These are phyloP conservation scores for Rhynchomys soricoides DNA, from an alignment of 2,113 vertebrate species.

Conservation along the genomic window DNA sequence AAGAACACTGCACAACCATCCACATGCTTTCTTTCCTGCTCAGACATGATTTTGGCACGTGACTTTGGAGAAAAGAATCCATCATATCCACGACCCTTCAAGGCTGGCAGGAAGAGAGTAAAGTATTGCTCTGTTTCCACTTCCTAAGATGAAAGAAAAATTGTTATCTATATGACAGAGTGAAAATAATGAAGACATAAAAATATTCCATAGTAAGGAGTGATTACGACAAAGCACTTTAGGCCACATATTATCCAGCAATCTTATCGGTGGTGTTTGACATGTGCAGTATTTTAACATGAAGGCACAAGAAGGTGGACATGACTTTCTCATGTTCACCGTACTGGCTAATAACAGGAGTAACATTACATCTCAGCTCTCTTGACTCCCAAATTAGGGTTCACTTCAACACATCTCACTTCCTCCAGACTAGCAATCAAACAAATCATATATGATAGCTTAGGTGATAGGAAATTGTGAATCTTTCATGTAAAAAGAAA, in stretches of 20 bases:
- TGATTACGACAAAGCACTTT: conserved; percentile 49
- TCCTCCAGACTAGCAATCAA: conserved; percentile 29
- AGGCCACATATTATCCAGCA: background rate
- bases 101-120: conserved; percentile 95
- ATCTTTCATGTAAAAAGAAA: conserved; percentile 5
- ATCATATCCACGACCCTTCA: conserved; percentile 96
- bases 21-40: conserved; percentile 98
- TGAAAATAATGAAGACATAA: conserved; percentile 37
- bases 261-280: conserved; percentile 28
- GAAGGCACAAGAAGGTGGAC: conserved; percentile 20
- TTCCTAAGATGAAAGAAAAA: conserved; percentile 89
- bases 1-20: conserved; percentile 99
- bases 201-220: background rate
- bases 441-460: conserved; percentile 1
- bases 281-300: conserved; percentile 50
- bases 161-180: conserved; percentile 55
- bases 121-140: conserved; percentile 99
- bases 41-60: conserved; percentile 99
- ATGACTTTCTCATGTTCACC: conserved; percentile 34
- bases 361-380: background rate
- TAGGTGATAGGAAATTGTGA: background rate
- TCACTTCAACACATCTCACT: conserved; percentile 19
- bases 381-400: conserved; percentile 10
- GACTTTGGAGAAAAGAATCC: conserved; percentile 99
- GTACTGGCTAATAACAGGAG: background rate